These are phyloP conservation scores for Rhopalosiphum maidis DNA, from an alignment of 1,140 invertebrate genomes.

Conservation along the genomic window DNA sequence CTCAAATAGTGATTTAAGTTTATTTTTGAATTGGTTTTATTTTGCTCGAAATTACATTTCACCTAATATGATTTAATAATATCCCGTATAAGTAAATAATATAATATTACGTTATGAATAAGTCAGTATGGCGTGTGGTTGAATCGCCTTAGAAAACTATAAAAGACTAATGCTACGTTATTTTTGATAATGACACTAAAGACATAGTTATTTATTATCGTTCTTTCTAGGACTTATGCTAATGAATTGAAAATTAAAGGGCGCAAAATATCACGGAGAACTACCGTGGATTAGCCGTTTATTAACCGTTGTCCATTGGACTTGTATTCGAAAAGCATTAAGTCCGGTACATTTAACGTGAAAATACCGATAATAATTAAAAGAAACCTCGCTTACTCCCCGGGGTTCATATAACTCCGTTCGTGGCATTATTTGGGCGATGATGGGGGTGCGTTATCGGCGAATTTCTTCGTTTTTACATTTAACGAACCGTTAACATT, in stretches of 20 bases:
- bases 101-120: not conserved
- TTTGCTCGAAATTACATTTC: not conserved
- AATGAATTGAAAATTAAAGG: slow-evolving; percentile 49
- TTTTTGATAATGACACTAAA: not conserved
- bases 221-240: slow-evolving; percentile 38
- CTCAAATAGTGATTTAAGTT: not conserved
- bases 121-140: not conserved
- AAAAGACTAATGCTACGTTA: not conserved
- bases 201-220: slow-evolving; percentile 20
- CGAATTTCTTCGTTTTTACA: slow-evolving; percentile 7
- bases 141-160: not conserved
- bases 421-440: not conserved
- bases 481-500: slow-evolving; percentile 31
- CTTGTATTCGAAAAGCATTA: slow-evolving; percentile 18
- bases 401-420: not conserved
- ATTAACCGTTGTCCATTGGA: slow-evolving; percentile 35
- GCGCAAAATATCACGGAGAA: not conserved
- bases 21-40: not conserved
- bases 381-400: slow-evolving; percentile 9
- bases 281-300: slow-evolving; percentile 15
- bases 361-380: slow-evolving; percentile 41
- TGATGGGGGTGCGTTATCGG: not conserved
- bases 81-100: no score
- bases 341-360: slow-evolving; percentile 47
- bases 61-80: not conserved